Evolutionary conservation across 2,113 vertebrate genomes (phyloP).

Genomic region (Coracopsis vasa): DNA sequence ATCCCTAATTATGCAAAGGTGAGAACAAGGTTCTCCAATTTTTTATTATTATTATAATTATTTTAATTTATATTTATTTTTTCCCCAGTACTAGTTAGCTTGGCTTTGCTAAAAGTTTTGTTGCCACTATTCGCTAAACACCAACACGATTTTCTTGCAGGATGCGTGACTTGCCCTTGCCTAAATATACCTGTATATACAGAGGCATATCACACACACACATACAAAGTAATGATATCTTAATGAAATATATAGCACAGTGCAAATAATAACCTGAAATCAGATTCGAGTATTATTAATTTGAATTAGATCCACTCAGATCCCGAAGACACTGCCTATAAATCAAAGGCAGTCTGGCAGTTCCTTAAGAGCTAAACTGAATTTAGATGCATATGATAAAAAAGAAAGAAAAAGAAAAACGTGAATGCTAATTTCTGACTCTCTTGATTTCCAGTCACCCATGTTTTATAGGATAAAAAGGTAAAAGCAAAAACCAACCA

Average conservation of each 20-base stretch:
- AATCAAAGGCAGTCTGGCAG: conserved; percentile 69
- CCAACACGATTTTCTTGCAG: background rate
- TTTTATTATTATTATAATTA: background rate
- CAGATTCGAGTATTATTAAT: conserved; percentile 62
- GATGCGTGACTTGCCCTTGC: background rate
- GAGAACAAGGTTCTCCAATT: background rate
- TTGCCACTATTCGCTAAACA: background rate
- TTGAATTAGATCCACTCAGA: conserved; percentile 62
- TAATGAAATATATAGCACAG: conserved; percentile 41
- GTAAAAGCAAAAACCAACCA: background rate
- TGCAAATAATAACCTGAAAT: conserved; percentile 48
- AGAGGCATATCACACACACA: background rate
- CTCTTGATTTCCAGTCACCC: conserved; percentile 2
- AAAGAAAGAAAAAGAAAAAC: conserved; percentile 66
- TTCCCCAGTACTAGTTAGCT: fast-evolving
- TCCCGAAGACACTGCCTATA: conserved; percentile 57
- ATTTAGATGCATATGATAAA: conserved; percentile 54
- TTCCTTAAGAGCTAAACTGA: conserved; percentile 61
- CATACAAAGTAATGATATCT: background rate
- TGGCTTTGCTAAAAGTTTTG: conserved; percentile 13
- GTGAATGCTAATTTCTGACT: conserved; percentile 41
- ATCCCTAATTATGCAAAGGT: background rate
- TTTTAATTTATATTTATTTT: background rate
- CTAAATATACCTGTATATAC: background rate
- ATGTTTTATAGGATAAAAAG: background rate